Evolutionary conservation across 1,140 invertebrate genomes (phyloP), one percentile per base, ranked within the genome.

Genomic region (Riptortus pedestris): DNA sequence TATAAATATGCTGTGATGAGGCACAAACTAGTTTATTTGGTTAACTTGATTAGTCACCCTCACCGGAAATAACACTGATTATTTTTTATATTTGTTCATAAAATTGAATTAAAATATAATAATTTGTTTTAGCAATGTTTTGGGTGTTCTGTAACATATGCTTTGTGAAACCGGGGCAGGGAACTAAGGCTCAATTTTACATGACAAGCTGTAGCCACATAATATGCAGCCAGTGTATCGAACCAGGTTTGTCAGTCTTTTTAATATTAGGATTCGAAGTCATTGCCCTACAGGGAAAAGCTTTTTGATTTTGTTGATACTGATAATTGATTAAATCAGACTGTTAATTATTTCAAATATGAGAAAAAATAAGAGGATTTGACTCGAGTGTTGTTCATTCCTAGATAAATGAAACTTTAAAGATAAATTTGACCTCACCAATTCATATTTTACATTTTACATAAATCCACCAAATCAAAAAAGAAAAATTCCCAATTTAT

Each of bases 91-190:
- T n/a, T n/a, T n/a, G n/a, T n/a, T n/a, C n/a, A n/a, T n/a, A n/a
- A n/a, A n/a, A n/a, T n/a, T n/a, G n/a, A n/a, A n/a, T n/a, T n/a
- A n/a, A n/a, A n/a, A n/a, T n/a, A n/a, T n/a, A n/a, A n/a, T 20
- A 47, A 22, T 22, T 22, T 2, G 7, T 55, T 55, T 27, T 20
- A 60, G 51, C 5, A 51, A 66, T 66, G 62, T 48, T 45, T 60
- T 68, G 45, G 55, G 51, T 66, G 64, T 71, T 70, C 62, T 71
- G 70, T 65, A 66, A 72, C 43, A 18, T 1, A 18, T 64, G 63
- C 28, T 57, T 64, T 38, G 20, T 38, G 2, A 58, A 29, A 43
- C 63, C 52, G 2, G 24, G 22, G 12, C 48, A 58, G n/a, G 63
- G 57, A 38, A 57, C n/a, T 14, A 64, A 59, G 18, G 24, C 43